These are phyloP conservation scores for Platycercus adscitus DNA, from an alignment of 2,113 vertebrate genomes.

Conservation along the genomic window DNA sequence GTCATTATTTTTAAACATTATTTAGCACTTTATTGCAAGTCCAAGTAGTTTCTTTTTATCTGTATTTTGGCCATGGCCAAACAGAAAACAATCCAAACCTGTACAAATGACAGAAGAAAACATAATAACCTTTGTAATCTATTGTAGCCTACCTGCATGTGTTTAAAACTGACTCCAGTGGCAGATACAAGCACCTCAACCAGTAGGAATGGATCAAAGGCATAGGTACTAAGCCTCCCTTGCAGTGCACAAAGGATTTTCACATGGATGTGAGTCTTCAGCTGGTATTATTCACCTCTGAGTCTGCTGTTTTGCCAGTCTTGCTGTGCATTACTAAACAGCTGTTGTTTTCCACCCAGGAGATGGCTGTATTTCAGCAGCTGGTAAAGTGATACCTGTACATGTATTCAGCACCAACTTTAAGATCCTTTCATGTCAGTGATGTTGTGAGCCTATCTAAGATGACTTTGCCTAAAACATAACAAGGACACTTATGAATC, in stretches of 20 bases:
- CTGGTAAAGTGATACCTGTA: not conserved
- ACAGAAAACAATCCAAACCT: not conserved
- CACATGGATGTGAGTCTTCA: not conserved
- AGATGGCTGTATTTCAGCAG: not conserved
- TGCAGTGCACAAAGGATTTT: not conserved
- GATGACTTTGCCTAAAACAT: not conserved
- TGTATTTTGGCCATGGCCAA: not conserved
- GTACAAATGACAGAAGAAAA: not conserved
- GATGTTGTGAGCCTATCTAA: not conserved
- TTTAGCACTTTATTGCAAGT: not conserved
- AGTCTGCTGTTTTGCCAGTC: not conserved
- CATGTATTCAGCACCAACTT: not conserved
- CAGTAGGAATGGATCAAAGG: not conserved
- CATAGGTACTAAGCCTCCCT: not conserved
- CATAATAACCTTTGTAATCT: not conserved
- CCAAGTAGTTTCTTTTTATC: not conserved
- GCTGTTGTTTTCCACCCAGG: slow-evolving; percentile 27
- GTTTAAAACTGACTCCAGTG: not conserved
- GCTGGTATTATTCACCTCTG: not conserved
- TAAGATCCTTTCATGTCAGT: not conserved
- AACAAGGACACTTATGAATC: not conserved
- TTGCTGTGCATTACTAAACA: not conserved
- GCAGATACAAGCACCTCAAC: not conserved
- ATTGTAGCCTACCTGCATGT: not conserved
- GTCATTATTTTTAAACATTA: not conserved